Base-by-base conservation (phyloP, 1,140 invertebrate genomes). In the Pseudomyrmex sp. region DNA sequence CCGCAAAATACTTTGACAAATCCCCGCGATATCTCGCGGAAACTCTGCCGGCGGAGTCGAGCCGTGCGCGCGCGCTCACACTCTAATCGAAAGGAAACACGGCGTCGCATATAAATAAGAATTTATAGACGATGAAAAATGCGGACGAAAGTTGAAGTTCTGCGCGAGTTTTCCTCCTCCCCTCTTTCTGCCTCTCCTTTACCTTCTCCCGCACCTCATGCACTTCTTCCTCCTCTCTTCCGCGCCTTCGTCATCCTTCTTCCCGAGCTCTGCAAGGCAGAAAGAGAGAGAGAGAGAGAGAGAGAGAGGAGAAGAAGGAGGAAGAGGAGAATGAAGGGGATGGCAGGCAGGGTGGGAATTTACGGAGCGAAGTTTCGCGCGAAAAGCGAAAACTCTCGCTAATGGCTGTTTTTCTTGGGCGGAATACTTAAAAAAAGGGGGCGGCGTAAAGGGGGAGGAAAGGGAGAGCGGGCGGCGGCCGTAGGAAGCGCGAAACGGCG, bases 331-430 rank as follows among this genome's bases (percentile, higher is more conserved):
- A 35, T 12, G 75, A 50, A 66, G 50, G 72, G 44, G 70, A n/a
- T 44, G 76, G 83, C 62, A 77, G 35, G 18, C 20, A 12, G 69
- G 70, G 46, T 79, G 87, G 89, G 86, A 92, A 93, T 93, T 93
- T 92, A 92, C 93, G 90, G 91, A 91, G 87, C 83, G 82, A 91
- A 88, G 93, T 94, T 94, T 93, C 90, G 86, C 89, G 92, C 92
- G 92, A 93, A 93, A 93, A 93, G 90, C 92, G 92, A 94, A 93
- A 94, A 94, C 93, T 93, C 93, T 92, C 88, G 92, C 93, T 94
- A 94, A 93, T 93, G 93, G 93, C 93, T 93, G 93, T 93, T 94
- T 94, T 94, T 93, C 93, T 94, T 94, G 89, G 92, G 86, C 82
- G 90, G 91, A 92, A 93, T 93, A 93, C 91, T 93, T 94, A 93